These are phyloP conservation scores for Emys orbicularis DNA, from an alignment of 2,797 vertebrate genomes.

Conservation along the genomic window DNA sequence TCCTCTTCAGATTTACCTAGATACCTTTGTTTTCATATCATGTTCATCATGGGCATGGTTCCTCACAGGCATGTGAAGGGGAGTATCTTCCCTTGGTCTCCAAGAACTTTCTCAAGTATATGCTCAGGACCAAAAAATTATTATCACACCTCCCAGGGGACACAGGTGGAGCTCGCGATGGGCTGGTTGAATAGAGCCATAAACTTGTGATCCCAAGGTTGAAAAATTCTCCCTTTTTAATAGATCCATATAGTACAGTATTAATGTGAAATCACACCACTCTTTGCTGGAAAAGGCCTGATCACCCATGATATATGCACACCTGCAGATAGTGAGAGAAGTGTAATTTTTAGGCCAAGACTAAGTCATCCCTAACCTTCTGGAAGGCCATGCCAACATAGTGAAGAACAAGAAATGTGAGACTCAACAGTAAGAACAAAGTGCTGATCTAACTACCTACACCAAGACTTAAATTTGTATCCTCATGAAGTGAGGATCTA, in stretches of 20 bases:
- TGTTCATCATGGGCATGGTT: background rate
- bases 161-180: background rate
- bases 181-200: background rate
- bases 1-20: background rate
- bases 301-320: background rate
- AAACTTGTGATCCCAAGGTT: background rate
- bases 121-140: background rate
- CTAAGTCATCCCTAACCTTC: background rate
- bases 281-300: background rate
- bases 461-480: background rate
- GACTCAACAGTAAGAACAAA: conserved; percentile 39
- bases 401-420: background rate
- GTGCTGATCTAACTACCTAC: conserved; percentile 41
- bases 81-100: background rate
- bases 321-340: background rate
- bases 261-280: background rate
- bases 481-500: background rate
- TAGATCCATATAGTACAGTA: background rate
- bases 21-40: background rate
- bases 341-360: background rate
- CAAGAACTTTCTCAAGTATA: background rate
- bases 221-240: background rate
- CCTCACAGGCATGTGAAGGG: background rate
- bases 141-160: background rate
- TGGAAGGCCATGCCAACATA: background rate